Conservation (phyloP, 1,140 invertebrate species). For the Littorina saxatilis region DNA sequence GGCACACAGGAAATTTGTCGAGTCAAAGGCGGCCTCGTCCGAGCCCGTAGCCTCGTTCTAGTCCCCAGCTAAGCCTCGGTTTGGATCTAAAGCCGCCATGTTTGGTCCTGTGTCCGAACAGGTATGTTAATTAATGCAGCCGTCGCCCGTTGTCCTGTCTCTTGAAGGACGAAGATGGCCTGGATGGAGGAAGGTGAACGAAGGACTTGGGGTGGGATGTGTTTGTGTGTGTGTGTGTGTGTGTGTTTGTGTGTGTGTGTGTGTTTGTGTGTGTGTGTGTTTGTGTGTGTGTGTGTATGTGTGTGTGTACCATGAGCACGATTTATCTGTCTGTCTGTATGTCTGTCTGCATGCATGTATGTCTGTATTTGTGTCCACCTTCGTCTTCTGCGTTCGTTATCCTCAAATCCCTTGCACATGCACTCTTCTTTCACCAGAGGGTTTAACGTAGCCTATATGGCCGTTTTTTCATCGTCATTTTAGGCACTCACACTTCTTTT, state of each 20-base stretch:
- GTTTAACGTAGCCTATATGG: too few relatives aligned
- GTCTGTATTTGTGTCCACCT: not conserved
- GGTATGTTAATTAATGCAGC: conserved; percentile 20
- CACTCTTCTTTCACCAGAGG: too few relatives aligned
- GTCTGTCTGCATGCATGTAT: not conserved
- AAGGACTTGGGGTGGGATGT: too few relatives aligned
- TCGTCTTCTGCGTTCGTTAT: too few relatives aligned
- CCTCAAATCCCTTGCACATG: too few relatives aligned
- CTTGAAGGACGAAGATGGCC: too few relatives aligned
- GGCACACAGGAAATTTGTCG: not conserved
- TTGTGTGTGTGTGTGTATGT: not conserved
- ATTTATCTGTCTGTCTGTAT: not conserved
- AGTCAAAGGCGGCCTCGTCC: not conserved
- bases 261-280: conserved; percentile 4
- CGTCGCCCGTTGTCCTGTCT: too few relatives aligned
- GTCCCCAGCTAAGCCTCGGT: not conserved
- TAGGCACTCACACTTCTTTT: too few relatives aligned
- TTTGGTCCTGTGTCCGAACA: not conserved
- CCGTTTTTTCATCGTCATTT: too few relatives aligned
- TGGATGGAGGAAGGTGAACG: too few relatives aligned
- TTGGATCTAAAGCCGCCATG: conserved; percentile 1
- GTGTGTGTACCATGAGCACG: not conserved
- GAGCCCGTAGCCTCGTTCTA: not conserved
- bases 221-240: not conserved
- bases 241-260: not conserved